These are phyloP conservation scores for Heliconius charithonia DNA, from an alignment of 2,888 invertebrate species.

Conservation along the genomic window DNA sequence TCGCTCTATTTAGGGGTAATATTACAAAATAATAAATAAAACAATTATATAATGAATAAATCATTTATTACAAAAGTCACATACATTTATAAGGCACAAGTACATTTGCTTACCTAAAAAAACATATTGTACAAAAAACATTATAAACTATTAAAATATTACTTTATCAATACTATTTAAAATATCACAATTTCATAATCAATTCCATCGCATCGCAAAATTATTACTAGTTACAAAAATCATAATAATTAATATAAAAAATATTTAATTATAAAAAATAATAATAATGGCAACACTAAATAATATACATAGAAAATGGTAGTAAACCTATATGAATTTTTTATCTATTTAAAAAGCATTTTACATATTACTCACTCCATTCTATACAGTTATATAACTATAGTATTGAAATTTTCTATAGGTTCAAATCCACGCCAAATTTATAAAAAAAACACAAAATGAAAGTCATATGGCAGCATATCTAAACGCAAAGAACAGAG, in stretches of 20 bases:
- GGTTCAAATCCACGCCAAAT: no score
- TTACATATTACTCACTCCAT: neutral
- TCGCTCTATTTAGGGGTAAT: no score
- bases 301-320: neutral
- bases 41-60: neutral
- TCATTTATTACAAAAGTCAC: conserved; percentile 15
- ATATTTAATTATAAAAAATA: neutral
- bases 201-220: conserved; percentile 20
- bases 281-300: neutral
- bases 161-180: conserved; percentile 18
- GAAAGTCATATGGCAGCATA: neutral
- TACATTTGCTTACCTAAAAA: neutral
- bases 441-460: no score
- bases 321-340: neutral
- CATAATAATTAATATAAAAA: neutral
- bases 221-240: neutral
- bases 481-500: neutral
- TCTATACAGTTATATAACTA: neutral
- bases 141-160: neutral
- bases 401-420: no score
- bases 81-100: conserved; percentile 20
- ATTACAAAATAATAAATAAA: neutral
- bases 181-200: conserved; percentile 27
- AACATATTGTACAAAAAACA: neutral
- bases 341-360: neutral